Conservation (phyloP, 2,888 invertebrate genomes). For the Ennomos erosarius region DNA sequence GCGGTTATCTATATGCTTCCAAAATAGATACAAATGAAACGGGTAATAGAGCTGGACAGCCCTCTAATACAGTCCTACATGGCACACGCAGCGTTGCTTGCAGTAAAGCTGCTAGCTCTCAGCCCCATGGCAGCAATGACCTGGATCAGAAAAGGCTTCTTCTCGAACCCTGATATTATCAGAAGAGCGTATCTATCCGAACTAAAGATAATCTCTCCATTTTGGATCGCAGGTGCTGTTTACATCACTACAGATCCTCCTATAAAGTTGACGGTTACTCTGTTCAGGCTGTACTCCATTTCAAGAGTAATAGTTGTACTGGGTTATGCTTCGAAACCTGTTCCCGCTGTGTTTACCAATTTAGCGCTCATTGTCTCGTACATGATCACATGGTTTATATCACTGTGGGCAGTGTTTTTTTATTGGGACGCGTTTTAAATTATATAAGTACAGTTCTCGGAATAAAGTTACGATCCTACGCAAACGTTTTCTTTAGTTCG, state of each 20-base stretch:
- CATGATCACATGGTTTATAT: slow-evolving; percentile 62
- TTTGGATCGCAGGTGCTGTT: slow-evolving; percentile 62
- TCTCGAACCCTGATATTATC: slow-evolving; percentile 51
- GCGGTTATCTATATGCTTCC: no score
- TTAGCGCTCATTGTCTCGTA: slow-evolving; percentile 58
- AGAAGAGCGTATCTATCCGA: slow-evolving; percentile 63
- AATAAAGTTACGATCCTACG: slow-evolving; percentile 6
- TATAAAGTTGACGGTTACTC: slow-evolving; percentile 42
- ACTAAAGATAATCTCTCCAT: slow-evolving; percentile 63
- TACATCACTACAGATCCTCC: slow-evolving; percentile 57
- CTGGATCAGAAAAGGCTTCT: slow-evolving; percentile 59
- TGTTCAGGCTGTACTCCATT: slow-evolving; percentile 55
- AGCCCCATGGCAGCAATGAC: slow-evolving; percentile 61
- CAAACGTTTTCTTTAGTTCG: background rate
- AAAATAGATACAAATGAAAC: slow-evolving; percentile 37
- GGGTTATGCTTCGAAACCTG: slow-evolving; percentile 54
- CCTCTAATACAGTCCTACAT: slow-evolving; percentile 59
- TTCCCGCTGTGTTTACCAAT: slow-evolving; percentile 53
- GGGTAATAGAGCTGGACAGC: slow-evolving; percentile 52
- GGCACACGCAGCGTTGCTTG: slow-evolving; percentile 61
- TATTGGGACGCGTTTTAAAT: slow-evolving; percentile 49
- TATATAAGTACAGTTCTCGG: background rate
- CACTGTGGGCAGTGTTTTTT: slow-evolving; percentile 51
- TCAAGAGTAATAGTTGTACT: slow-evolving; percentile 52
- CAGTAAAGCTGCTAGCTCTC: slow-evolving; percentile 55